Conservation (phyloP, 2,888 invertebrate genomes). For the Noctua janthina region DNA sequence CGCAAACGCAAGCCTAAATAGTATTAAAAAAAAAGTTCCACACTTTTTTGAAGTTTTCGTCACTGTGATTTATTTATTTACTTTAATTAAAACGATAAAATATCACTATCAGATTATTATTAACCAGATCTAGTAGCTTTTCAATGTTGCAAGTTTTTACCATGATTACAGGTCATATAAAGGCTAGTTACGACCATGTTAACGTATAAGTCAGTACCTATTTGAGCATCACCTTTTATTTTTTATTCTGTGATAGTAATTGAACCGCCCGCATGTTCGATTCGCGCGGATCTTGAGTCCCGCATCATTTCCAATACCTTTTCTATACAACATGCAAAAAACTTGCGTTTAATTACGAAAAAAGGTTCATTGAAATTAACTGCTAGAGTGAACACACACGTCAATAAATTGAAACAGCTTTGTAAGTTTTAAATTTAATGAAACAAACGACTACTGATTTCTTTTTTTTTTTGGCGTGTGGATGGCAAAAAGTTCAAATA, state of each 20-base stretch:
- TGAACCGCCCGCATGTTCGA: slow-evolving; percentile 63
- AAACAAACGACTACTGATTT: neutral
- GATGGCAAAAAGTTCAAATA: neutral
- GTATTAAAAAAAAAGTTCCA: neutral
- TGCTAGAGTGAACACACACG: slow-evolving; percentile 44
- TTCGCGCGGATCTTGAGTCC: slow-evolving; percentile 51
- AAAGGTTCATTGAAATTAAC: slow-evolving; percentile 50
- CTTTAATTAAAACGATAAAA: neutral
- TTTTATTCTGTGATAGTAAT: slow-evolving; percentile 64
- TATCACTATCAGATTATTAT: neutral
- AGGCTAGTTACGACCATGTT: neutral
- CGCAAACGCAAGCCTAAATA: no score
- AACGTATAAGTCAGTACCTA: slow-evolving; percentile 34
- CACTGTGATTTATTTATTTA: neutral
- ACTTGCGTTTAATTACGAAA: slow-evolving; percentile 34
- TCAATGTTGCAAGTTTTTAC: neutral
- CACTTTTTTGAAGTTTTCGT: neutral
- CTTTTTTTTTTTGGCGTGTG: neutral
- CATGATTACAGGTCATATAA: neutral
- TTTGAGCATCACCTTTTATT: slow-evolving; percentile 22
- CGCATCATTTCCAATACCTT: slow-evolving; percentile 54
- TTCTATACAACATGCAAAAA: slow-evolving; percentile 33
- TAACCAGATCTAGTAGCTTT: neutral
- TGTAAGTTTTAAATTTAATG: slow-evolving; percentile 3
- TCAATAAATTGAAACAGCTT: slow-evolving; percentile 29